phyloP scores from a whole-genome alignment of 2,797 vertebrate genomes.

The Gymnocypris eckloni region DNA sequence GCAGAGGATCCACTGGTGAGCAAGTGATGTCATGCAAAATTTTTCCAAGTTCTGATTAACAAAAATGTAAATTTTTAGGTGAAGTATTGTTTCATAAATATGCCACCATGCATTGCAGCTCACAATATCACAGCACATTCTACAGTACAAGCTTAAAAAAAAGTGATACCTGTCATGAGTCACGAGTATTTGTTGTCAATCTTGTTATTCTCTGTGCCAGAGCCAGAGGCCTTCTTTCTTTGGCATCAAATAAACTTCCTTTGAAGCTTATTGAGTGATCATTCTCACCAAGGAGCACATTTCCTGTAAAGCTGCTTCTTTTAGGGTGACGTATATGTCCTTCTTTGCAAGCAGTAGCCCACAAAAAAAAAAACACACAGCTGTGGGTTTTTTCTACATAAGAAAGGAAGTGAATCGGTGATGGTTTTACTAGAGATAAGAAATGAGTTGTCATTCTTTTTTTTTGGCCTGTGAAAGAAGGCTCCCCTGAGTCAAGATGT shows the following conservation, averaged over 20 bases:
- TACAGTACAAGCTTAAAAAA: background rate
- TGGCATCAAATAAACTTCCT: constrained; percentile 42
- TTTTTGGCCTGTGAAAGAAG: constrained; percentile 44
- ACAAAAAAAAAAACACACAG: background rate
- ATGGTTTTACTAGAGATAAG: constrained; percentile 41
- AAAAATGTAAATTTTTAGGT: background rate
- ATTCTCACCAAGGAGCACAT: constrained; percentile 29
- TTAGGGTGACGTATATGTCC: constrained; percentile 29
- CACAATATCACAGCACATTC: background rate
- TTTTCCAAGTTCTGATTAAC: background rate
- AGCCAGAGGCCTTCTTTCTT: constrained; percentile 17
- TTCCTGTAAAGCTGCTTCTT: constrained; percentile 29
- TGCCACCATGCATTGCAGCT: background rate
- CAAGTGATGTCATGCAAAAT: background rate
- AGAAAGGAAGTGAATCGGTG: constrained; percentile 22
- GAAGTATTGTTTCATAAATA: background rate
- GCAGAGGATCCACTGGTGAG: background rate
- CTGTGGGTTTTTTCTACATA: background rate
- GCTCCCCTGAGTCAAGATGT: constrained; percentile 16
- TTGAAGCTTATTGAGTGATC: constrained; percentile 43
- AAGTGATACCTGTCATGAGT: background rate
- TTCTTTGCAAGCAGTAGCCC: constrained; percentile 18
- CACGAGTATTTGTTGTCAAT: constrained; percentile 11
- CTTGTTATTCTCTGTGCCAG: background rate
- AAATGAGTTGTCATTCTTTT: constrained; percentile 42